These are phyloP conservation scores for Lagorchestes hirsutus DNA, from an alignment of 2,797 vertebrate genomes.

Conservation along the genomic window DNA sequence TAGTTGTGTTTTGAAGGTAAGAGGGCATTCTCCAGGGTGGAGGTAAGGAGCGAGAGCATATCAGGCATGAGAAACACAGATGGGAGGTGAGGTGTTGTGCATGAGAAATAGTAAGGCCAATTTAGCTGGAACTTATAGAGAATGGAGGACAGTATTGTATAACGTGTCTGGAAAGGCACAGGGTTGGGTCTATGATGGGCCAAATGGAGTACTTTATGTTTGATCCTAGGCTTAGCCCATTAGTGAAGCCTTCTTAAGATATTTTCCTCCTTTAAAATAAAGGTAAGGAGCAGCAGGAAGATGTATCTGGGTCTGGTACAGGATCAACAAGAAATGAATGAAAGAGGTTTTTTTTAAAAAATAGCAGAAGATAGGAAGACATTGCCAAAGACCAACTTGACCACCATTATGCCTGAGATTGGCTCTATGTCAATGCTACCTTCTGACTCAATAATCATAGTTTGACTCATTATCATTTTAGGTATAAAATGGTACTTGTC, in stretches of 20 bases:
- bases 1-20: not conserved
- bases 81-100: not conserved
- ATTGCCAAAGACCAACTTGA: not conserved
- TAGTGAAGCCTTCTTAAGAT: not conserved
- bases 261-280: not conserved
- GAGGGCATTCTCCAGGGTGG: not conserved
- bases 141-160: not conserved
- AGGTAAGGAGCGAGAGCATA: not conserved
- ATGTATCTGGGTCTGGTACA: not conserved
- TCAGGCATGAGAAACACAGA: not conserved
- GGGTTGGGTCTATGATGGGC: not conserved
- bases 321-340: not conserved
- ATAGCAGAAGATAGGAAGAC: not conserved
- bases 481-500: not conserved
- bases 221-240: not conserved
- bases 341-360: not conserved
- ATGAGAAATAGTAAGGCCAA: not conserved
- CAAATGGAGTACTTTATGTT: not conserved
- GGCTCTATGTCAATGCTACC: not conserved
- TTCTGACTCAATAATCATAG: not conserved
- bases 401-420: not conserved
- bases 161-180: not conserved
- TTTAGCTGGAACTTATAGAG: not conserved
- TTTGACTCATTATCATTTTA: not conserved
- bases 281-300: not conserved